Evolutionary conservation across 1,140 invertebrate species (phyloP).

Genomic region (Charaxes varanes): DNA sequence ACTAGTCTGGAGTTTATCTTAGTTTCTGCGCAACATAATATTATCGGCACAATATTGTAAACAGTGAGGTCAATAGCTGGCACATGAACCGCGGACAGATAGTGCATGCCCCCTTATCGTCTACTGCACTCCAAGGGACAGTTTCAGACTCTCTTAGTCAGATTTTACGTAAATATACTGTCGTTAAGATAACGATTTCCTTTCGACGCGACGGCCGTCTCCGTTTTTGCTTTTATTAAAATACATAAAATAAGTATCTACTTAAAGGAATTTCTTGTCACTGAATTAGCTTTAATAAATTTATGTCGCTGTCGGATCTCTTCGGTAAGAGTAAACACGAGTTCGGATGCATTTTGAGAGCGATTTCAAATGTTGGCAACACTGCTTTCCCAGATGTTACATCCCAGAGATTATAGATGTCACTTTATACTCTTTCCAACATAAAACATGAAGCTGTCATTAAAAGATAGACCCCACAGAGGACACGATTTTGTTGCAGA

Average conservation of each 20-base stretch:
- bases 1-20: conserved; percentile 35
- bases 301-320: conserved; percentile 12
- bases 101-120: conserved; percentile 47
- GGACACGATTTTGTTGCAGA: too few species aligned
- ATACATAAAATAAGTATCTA: conserved; percentile 33
- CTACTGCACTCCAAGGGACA: conserved; percentile 46
- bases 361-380: too few species aligned
- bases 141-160: conserved; percentile 45
- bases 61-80: conserved; percentile 67
- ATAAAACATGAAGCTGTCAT: too few species aligned
- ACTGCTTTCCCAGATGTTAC: too few species aligned
- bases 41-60: conserved; percentile 43
- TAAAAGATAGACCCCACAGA: too few species aligned
- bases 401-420: too few species aligned
- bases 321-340: conserved; percentile 9
- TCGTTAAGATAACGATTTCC: conserved; percentile 69
- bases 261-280: conserved; percentile 45
- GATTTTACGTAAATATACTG: conserved; percentile 65
- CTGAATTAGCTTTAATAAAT: conserved; percentile 28
- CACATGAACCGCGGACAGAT: conserved; percentile 50
- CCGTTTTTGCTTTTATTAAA: conserved; percentile 55
- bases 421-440: too few species aligned
- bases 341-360: too few species aligned
- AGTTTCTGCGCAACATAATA: conserved; percentile 36
- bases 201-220: conserved; percentile 41